Conservation (phyloP, 2,113 vertebrate genomes). For the Phycodurus eques region DNA sequence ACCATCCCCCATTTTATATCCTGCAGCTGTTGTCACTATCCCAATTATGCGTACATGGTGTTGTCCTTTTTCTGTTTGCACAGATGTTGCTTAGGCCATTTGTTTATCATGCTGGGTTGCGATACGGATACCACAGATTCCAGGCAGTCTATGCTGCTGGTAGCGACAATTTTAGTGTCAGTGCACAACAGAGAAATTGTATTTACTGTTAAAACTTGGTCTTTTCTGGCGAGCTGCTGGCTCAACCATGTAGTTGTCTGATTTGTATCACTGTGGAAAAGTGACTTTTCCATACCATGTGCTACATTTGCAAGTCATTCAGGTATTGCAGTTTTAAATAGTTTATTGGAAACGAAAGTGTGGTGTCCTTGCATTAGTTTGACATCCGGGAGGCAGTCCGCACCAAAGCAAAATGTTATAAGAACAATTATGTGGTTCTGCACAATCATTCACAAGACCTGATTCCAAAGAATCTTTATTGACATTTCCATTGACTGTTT, state of each 20-base stretch:
- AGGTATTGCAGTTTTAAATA: no score
- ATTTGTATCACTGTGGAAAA: neutral
- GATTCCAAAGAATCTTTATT: conserved; percentile 15
- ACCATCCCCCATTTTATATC: conserved; percentile 16
- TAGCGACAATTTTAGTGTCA: neutral
- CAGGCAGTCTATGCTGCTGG: conserved; percentile 13
- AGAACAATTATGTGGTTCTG: neutral
- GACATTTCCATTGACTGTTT: conserved; percentile 37
- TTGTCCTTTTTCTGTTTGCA: conserved; percentile 50
- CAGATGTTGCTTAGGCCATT: conserved; percentile 56
- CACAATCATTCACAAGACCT: neutral
- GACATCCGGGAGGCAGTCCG: neutral
- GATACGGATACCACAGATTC: conserved; percentile 47
- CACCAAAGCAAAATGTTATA: neutral
- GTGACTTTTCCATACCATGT: neutral
- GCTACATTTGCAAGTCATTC: no score
- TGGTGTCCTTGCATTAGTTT: neutral
- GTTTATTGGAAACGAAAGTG: no score
- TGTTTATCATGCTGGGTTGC: conserved; percentile 41
- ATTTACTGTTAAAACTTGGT: conserved; percentile 1
- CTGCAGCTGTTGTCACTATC: conserved; percentile 6
- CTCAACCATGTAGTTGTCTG: neutral
- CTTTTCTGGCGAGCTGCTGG: neutral
- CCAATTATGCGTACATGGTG: conserved; percentile 2
- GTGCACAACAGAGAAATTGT: neutral